Percentiles rank a stretch among this genome's conserved stretches.
Evolutionary conservation across 2,113 vertebrate genomes (phyloP).

Genomic region (Pedetes capensis): DNA sequence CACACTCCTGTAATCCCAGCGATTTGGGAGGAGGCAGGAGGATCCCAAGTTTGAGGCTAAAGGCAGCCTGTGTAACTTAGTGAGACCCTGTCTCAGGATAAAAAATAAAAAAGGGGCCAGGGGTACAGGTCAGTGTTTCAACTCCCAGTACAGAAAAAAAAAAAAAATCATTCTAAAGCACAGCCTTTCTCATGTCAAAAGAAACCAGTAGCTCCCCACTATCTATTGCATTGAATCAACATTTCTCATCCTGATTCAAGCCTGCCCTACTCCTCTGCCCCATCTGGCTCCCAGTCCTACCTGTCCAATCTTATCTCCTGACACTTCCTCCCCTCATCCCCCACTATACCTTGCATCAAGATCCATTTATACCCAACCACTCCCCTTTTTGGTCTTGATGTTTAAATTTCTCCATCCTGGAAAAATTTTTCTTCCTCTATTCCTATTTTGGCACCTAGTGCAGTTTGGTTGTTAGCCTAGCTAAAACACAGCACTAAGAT

Average conservation of each 20-base stretch:
- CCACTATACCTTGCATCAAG: background rate
- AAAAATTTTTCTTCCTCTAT: background rate
- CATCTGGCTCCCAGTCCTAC: background rate
- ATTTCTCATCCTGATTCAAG: background rate
- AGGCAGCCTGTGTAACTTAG: no score
- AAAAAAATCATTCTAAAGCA: background rate
- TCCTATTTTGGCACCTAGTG: background rate
- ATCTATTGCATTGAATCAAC: background rate
- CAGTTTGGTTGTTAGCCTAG: background rate
- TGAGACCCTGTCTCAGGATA: no score
- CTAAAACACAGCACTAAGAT: background rate
- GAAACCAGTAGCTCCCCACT: background rate
- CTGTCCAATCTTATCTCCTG: background rate
- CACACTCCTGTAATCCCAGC: no score
- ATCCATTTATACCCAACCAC: background rate
- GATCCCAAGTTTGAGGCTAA: no score
- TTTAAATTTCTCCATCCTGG: background rate
- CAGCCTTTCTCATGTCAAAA: background rate
- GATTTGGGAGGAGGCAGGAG: no score
- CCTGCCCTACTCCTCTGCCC: background rate
- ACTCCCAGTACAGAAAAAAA: no score
- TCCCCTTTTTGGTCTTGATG: background rate
- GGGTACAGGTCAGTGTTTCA: no score
- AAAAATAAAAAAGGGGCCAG: no score
- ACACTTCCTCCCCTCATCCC: background rate